These are phyloP conservation scores for Hycleus phaleratus DNA, from an alignment of 1,140 invertebrate species.

Conservation along the genomic window DNA sequence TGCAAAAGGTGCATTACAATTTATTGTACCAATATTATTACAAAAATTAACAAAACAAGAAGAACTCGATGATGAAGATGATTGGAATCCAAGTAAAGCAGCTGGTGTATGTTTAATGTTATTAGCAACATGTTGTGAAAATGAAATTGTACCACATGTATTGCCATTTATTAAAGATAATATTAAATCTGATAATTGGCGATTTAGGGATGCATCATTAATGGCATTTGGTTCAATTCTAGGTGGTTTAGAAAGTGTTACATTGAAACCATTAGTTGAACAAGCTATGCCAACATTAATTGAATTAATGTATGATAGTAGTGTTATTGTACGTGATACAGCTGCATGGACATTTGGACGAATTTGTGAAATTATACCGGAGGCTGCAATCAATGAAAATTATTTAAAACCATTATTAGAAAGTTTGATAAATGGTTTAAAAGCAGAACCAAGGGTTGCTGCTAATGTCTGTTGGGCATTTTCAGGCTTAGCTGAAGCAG, in stretches of 20 bases:
- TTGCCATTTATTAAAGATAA: slow-evolving; percentile 96
- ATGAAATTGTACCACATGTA: slow-evolving; percentile 91
- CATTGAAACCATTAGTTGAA: slow-evolving; percentile 88
- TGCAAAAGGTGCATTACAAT: slow-evolving; percentile 73
- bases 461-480: slow-evolving; percentile 99
- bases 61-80: slow-evolving; percentile 92
- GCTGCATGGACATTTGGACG: slow-evolving; percentile 97
- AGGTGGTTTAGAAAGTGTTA: slow-evolving; percentile 81
- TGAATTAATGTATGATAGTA: slow-evolving; percentile 84
- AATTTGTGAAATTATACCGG: slow-evolving; percentile 95
- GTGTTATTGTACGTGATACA: slow-evolving; percentile 92
- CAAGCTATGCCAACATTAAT: slow-evolving; percentile 95
- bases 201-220: slow-evolving; percentile 91
- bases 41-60: slow-evolving; percentile 93
- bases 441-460: slow-evolving; percentile 91
- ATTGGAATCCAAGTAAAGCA: slow-evolving; percentile 99
- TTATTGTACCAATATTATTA: slow-evolving; percentile 88
- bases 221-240: slow-evolving; percentile 98
- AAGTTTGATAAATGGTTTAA: slow-evolving; percentile 80
- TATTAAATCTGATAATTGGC: slow-evolving; percentile 91
- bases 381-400: slow-evolving; percentile 86
- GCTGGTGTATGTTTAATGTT: slow-evolving; percentile 99
- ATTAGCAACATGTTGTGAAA: slow-evolving; percentile 92
- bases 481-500: slow-evolving; percentile 82
- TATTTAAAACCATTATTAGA: slow-evolving; percentile 80